These are phyloP conservation scores for Cybosia mesomella DNA, from an alignment of 2,888 invertebrate genomes.

Conservation along the genomic window DNA sequence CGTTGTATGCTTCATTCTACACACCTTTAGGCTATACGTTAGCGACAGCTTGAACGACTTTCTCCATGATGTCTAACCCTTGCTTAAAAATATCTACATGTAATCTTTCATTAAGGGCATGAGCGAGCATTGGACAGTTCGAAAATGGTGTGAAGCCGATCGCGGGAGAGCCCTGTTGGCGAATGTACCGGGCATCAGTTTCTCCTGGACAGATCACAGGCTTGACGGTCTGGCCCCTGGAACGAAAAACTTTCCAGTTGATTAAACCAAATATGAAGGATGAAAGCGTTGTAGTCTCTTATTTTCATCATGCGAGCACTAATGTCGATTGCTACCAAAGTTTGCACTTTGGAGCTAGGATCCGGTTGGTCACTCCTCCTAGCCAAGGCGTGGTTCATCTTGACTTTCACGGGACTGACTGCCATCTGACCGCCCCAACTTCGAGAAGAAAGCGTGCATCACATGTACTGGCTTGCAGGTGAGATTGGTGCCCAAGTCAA, in stretches of 20 bases:
- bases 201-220: constrained; percentile 93
- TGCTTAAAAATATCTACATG: constrained; percentile 90
- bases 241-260: constrained; percentile 16
- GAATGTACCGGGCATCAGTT: constrained; percentile 94
- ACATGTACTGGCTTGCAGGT: too few relatives aligned
- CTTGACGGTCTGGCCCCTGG: constrained; percentile 61
- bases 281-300: too few relatives aligned
- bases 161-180: constrained; percentile 91
- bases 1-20: neutral
- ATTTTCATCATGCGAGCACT: too few relatives aligned
- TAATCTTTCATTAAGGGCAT: constrained; percentile 94
- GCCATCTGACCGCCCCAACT: too few relatives aligned
- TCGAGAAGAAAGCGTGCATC: too few relatives aligned
- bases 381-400: too few relatives aligned
- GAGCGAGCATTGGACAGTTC: constrained; percentile 91
- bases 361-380: too few relatives aligned
- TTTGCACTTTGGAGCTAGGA: neutral
- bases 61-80: constrained; percentile 92
- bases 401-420: too few relatives aligned
- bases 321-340: too few relatives aligned
- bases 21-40: constrained; percentile 61
- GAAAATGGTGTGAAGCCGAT: constrained; percentile 94
- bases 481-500: too few relatives aligned
- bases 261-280: too few relatives aligned
- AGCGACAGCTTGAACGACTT: constrained; percentile 88